Evolutionary conservation across 2,888 invertebrate genomes (phyloP), one percentile per base, ranked within the genome.

Genomic region (Mantis religiosa): DNA sequence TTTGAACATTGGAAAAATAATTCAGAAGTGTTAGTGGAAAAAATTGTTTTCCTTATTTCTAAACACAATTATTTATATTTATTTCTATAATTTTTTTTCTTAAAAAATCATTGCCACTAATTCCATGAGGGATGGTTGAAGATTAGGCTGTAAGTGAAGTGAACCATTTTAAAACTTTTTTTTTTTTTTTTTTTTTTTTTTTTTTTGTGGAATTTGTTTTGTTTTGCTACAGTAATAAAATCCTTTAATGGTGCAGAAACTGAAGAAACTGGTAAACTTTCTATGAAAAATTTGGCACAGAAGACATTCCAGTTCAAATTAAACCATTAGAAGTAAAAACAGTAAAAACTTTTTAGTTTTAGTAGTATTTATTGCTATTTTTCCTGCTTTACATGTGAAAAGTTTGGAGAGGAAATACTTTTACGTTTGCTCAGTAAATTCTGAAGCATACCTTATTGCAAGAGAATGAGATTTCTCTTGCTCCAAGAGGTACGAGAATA

Each of bases 131-230:
- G 87, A 34, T 87, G 81, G 82, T 87, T 82, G 82, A 87, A 87
- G 82, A 87, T 25, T 82, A n/a, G 87, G 87, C 87, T 87, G 87
- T 87, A 82, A 87, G 87, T 87, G 30, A 30, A 71, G 86, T 86
- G 81, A 81, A 81, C 30, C 25, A 30, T 30, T 81, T n/a, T 27
- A 30, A 27, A 34, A 30, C 34, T 8, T 86, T 87, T 34, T 82
- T n/a, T n/a, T n/a, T n/a, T n/a, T n/a, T n/a, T n/a, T n/a, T n/a
- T n/a, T n/a, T n/a, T n/a, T n/a, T n/a, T n/a, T n/a, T n/a, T n/a
- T n/a, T n/a, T n/a, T 81, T 87, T 82, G 54, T 71, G 4, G 25
- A 15, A 20, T 71, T 71, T 71, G 54, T 71, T 71, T 71, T 4
- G 20, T 71, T 71, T 25, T 71, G 54, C 54, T 71, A 71, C 54